These are phyloP conservation scores for Pogonomyrmex californicus DNA, from an alignment of 1,140 invertebrate species.

Conservation along the genomic window DNA sequence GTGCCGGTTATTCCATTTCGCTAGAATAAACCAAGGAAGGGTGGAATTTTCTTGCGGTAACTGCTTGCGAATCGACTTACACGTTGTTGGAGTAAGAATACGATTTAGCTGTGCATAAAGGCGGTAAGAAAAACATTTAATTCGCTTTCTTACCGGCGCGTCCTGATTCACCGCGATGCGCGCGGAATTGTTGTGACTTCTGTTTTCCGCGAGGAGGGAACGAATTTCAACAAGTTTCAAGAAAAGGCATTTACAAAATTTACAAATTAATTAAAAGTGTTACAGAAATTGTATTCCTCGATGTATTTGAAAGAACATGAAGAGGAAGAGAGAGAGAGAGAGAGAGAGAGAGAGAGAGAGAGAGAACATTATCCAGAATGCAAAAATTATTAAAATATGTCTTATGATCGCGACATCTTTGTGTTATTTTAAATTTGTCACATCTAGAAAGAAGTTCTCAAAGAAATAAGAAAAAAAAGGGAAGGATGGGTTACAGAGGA, in stretches of 20 bases:
- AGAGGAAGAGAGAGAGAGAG: no score
- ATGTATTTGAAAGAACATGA: background rate
- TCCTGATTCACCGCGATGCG: slow-evolving; percentile 44
- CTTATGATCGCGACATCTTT: background rate
- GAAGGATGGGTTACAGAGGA: slow-evolving; percentile 27
- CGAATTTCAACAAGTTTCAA: background rate
- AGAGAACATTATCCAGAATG: background rate
- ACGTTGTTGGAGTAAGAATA: slow-evolving; percentile 58
- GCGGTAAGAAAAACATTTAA: slow-evolving; percentile 24
- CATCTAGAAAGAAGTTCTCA: background rate
- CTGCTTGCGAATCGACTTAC: slow-evolving; percentile 61
- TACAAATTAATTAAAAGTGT: background rate
- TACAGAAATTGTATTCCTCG: background rate
- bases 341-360: no score
- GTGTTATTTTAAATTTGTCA: background rate
- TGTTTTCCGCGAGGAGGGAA: background rate
- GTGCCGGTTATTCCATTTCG: slow-evolving; percentile 65
- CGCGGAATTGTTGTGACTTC: slow-evolving; percentile 20
- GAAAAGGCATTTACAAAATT: slow-evolving; percentile 1
- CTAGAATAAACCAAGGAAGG: slow-evolving; percentile 44
- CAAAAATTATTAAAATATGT: background rate
- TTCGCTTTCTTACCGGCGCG: slow-evolving; percentile 38
- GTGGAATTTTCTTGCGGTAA: slow-evolving; percentile 54
- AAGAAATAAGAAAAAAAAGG: background rate
- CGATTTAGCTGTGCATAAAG: slow-evolving; percentile 45